These are phyloP conservation scores for Sminthurinus signatus DNA, from an alignment of 1,140 invertebrate genomes.

Conservation along the genomic window DNA sequence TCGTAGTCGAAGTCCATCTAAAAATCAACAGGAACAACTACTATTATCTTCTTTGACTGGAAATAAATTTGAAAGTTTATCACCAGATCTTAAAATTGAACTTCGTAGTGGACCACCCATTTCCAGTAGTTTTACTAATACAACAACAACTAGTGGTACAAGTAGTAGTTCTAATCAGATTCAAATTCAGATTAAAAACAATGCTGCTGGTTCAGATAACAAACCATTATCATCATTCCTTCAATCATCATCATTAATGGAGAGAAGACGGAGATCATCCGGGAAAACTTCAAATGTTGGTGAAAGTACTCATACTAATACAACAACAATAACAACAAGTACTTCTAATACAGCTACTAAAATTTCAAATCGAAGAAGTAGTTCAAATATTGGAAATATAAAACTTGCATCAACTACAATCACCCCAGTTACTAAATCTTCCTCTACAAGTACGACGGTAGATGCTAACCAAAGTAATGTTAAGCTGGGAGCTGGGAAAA, in stretches of 20 bases:
- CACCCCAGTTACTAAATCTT: too few species aligned
- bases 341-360: neutral
- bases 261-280: constrained; percentile 15
- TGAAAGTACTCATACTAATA: neutral
- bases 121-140: too few species aligned
- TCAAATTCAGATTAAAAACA: too few species aligned
- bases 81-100: constrained; percentile 9
- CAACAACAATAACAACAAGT: neutral
- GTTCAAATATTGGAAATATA: neutral
- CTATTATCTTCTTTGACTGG: too few species aligned
- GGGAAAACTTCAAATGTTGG: neutral
- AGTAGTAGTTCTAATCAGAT: neutral
- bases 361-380: constrained; percentile 5
- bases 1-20: constrained; percentile 11
- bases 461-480: neutral
- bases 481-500: neutral
- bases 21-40: neutral
- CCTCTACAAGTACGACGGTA: neutral
- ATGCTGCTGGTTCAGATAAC: too few species aligned
- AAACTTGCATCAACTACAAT: too few species aligned
- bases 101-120: constrained; percentile 8
- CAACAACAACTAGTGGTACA: too few species aligned
- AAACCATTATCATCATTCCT: too few species aligned
- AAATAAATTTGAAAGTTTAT: constrained; percentile 6
- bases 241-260: too few species aligned